Evolutionary conservation across 2,113 vertebrate genomes (phyloP).

Genomic region (Lamprotornis superbus): DNA sequence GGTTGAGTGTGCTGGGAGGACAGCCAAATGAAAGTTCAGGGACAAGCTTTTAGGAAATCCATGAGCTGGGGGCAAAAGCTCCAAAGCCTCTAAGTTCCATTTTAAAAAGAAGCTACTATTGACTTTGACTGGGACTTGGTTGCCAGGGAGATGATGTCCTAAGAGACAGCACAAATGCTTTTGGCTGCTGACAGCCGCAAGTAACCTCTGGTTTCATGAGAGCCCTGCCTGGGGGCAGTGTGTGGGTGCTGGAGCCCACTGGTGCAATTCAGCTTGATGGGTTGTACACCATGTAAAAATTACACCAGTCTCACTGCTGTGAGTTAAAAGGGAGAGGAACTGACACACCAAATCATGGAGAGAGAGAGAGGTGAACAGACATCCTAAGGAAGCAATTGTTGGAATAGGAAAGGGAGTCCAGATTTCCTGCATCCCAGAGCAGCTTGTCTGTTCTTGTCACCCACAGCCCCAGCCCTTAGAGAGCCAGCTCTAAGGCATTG

Average conservation of each 20-base stretch:
- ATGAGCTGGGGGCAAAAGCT: background rate
- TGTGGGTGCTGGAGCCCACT: background rate
- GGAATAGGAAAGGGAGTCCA: background rate
- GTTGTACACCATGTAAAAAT: background rate
- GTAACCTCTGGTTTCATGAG: background rate
- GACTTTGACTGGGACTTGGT: background rate
- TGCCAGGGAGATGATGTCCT: background rate
- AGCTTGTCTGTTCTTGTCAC: background rate
- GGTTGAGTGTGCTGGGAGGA: background rate
- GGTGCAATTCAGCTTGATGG: background rate
- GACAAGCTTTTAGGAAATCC: background rate
- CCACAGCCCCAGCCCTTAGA: background rate
- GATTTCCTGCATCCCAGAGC: background rate
- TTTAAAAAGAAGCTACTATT: background rate
- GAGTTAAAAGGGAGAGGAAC: background rate
- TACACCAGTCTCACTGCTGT: background rate
- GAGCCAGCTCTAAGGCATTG: background rate
- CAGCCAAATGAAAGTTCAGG: background rate
- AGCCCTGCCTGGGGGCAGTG: background rate
- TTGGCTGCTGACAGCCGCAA: background rate
- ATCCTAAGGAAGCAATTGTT: slow-evolving; percentile 26
- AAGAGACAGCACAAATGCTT: background rate
- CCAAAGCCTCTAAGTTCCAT: background rate
- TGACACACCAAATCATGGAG: background rate
- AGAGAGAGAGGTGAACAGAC: background rate